These are phyloP conservation scores for Chascanopsetta lugubris DNA, from an alignment of 2,113 vertebrate genomes.

Conservation along the genomic window DNA sequence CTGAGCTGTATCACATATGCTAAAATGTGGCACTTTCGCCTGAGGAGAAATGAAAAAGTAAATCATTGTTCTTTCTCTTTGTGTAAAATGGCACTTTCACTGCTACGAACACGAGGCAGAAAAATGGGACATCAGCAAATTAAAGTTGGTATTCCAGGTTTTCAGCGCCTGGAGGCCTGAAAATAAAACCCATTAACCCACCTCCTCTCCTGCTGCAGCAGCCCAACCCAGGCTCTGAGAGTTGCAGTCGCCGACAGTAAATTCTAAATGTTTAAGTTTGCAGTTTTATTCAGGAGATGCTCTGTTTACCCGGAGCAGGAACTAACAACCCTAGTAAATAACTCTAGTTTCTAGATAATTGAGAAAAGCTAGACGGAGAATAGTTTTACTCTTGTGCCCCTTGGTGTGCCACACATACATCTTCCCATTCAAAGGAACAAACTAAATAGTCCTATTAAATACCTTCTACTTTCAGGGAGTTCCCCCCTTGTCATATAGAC, in stretches of 20 bases:
- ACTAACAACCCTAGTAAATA: background rate
- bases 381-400: background rate
- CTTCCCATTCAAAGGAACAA: background rate
- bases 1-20: background rate
- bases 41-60: background rate
- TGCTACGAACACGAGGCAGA: conserved; percentile 6
- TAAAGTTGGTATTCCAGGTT: conserved; percentile 22
- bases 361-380: background rate
- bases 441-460: background rate
- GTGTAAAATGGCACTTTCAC: conserved; percentile 20
- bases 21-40: conserved; percentile 12
- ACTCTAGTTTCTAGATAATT: background rate
- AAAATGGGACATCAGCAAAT: conserved; percentile 27
- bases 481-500: conserved; percentile 15
- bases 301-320: conserved; percentile 2
- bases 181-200: conserved; percentile 34
- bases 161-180: conserved; percentile 25
- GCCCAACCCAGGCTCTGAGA: conserved; percentile 14
- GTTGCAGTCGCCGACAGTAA: conserved; percentile 31
- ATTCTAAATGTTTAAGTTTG: conserved; percentile 12
- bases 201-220: background rate
- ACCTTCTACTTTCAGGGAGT: background rate
- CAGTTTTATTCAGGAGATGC: conserved; percentile 4
- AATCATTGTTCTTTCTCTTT: background rate
- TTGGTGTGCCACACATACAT: background rate